These are phyloP conservation scores for Agonopterix heracliana DNA, from an alignment of 2,888 invertebrate species.

Conservation along the genomic window DNA sequence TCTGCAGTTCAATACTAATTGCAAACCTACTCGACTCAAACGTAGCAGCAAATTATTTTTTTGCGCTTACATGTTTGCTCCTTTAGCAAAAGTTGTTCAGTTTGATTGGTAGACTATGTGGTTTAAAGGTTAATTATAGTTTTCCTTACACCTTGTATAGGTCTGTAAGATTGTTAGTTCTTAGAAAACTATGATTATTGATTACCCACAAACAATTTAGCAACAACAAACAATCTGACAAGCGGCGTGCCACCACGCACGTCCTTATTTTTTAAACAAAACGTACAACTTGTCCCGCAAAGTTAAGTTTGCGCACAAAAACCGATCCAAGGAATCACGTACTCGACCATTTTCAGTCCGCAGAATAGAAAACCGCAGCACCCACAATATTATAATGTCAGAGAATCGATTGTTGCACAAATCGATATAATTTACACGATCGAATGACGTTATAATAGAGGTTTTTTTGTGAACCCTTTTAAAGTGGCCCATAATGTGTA, in stretches of 20 bases:
- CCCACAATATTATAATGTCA: conserved; percentile 63
- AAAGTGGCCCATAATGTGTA: conserved; percentile 44
- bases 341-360: conserved; percentile 46
- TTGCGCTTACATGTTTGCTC: no score
- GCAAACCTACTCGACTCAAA: no score
- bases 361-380: conserved; percentile 62
- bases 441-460: conserved; percentile 56
- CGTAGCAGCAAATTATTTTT: no score
- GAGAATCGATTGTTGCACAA: conserved; percentile 59
- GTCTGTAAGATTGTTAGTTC: no score
- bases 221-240: conserved; percentile 15
- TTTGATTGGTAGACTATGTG: no score
- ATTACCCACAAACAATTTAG: conserved; percentile 8
- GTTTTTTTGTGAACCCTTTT: conserved; percentile 52
- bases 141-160: no score
- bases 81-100: no score
- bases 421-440: conserved; percentile 67
- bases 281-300: conserved; percentile 59
- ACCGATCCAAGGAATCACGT: conserved; percentile 61
- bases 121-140: no score
- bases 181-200: not conserved
- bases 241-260: conserved; percentile 35
- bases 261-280: conserved; percentile 49
- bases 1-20: no score
- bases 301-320: conserved; percentile 38